Evolutionary conservation across 2,113 vertebrate species (phyloP).

Genomic region (Ammodytes dubius): DNA sequence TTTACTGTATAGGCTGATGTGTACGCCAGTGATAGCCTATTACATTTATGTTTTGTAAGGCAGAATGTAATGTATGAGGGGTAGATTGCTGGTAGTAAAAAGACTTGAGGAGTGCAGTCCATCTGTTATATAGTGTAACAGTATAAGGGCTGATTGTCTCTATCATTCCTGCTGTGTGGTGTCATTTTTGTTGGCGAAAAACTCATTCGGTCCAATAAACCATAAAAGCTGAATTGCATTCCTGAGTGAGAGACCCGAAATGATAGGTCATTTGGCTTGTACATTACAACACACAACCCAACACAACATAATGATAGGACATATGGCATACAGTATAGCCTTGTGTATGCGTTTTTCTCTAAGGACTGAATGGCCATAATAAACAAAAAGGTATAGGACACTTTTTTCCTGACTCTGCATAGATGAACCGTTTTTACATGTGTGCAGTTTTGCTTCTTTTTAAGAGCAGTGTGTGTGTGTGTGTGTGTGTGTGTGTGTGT

Average conservation of each 20-base stretch:
- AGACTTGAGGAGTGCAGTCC: too few species aligned
- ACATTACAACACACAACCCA: neutral
- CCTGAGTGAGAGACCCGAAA: conserved; percentile 29
- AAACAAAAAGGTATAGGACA: neutral
- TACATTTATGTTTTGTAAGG: too few species aligned
- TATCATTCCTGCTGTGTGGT: conserved; percentile 9
- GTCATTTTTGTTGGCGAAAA: conserved; percentile 21
- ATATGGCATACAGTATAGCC: neutral
- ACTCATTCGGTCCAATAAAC: conserved; percentile 33
- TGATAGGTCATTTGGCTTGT: neutral
- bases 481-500: neutral
- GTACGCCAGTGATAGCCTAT: too few species aligned
- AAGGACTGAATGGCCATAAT: neutral
- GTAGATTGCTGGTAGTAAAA: too few species aligned
- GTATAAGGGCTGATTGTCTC: neutral
- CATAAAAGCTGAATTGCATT: conserved; percentile 29
- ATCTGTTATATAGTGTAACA: neutral
- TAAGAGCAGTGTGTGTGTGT: neutral
- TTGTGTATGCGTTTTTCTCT: neutral
- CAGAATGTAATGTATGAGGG: too few species aligned
- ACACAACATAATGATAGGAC: neutral
- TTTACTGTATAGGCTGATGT: too few species aligned
- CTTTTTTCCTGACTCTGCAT: neutral
- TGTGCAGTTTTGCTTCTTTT: conserved; percentile 5
- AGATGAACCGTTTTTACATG: neutral